phyloP scores from a whole-genome alignment of 2,888 invertebrate genomes.

The Cerastis rubricosa region DNA sequence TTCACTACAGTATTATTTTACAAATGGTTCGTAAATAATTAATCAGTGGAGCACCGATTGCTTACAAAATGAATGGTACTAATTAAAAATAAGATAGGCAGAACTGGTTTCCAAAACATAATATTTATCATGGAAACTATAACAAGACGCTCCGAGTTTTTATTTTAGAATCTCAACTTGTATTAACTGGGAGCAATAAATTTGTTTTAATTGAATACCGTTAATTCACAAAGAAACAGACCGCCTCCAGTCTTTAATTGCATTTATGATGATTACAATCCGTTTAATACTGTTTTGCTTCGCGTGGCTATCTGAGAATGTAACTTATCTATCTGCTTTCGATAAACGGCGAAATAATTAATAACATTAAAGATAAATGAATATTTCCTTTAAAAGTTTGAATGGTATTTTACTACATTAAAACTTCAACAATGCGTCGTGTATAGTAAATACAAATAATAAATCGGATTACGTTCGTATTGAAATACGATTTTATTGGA shows the following conservation, averaged over 20 bases:
- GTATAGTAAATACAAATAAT: not conserved
- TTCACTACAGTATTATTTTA: conserved; percentile 17
- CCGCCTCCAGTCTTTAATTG: conserved; percentile 84
- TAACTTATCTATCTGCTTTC: conserved; percentile 61
- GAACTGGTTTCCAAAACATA: conserved; percentile 77
- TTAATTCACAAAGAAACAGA: conserved; percentile 83
- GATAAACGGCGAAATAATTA: conserved; percentile 53
- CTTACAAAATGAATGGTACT: conserved; percentile 65
- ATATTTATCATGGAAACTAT: conserved; percentile 83
- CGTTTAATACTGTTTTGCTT: conserved; percentile 74
- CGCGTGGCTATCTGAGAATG: conserved; percentile 59
- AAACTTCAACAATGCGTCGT: not conserved
- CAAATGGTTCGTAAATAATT: conserved; percentile 37
- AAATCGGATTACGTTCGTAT: conserved; percentile 37
- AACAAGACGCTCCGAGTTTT: conserved; percentile 79
- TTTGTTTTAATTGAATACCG: conserved; percentile 86
- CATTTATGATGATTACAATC: conserved; percentile 82
- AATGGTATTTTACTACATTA: not conserved
- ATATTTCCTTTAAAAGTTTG: not conserved
- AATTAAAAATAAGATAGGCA: conserved; percentile 70
- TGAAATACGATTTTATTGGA: conserved; percentile 52
- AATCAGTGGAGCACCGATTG: conserved; percentile 59
- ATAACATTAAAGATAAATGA: conserved; percentile 42
- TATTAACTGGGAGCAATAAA: conserved; percentile 80
- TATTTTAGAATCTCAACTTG: conserved; percentile 74